phyloP scores from a whole-genome alignment of 2,113 vertebrate species.

The Tragelaphus scriptus region DNA sequence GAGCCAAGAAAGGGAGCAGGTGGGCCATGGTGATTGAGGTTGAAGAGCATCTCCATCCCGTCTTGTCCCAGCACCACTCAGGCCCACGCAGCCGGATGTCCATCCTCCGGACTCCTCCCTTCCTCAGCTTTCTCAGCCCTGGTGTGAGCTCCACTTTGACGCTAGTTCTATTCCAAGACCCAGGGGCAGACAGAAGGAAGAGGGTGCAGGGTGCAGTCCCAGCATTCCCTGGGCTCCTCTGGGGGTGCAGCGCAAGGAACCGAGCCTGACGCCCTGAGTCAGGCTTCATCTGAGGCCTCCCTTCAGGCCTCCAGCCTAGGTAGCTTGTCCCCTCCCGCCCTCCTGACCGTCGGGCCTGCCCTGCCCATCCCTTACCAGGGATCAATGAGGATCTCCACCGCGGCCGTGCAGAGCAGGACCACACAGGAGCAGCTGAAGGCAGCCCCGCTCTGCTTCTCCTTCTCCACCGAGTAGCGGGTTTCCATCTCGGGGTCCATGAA shows the following conservation, averaged over 20 bases:
- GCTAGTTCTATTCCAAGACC: not conserved
- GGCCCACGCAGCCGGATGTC: not conserved
- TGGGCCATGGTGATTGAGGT: not conserved
- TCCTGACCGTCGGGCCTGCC: fast-evolving
- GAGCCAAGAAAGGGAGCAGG: not conserved
- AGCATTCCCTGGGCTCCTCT: not conserved
- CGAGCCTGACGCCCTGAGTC: not conserved
- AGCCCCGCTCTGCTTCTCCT: conserved; percentile 90
- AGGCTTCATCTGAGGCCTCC: not conserved
- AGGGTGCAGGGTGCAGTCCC: not conserved
- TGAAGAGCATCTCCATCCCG: not conserved
- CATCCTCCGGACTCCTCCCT: too few species aligned
- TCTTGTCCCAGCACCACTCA: not conserved
- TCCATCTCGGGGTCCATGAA: conserved; percentile 90
- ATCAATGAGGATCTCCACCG: conserved; percentile 90
- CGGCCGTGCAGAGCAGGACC: conserved; percentile 87
- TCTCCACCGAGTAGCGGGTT: conserved; percentile 91
- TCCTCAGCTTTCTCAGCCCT: not conserved
- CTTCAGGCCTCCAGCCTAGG: not conserved
- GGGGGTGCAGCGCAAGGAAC: fast-evolving
- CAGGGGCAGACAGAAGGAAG: not conserved
- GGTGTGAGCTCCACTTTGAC: not conserved
- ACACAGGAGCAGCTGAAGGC: conserved; percentile 94
- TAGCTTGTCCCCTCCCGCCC: fast-evolving
- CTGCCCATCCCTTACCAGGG: conserved; percentile 79